Evolutionary conservation across 2,113 vertebrate species (phyloP), one percentile per base, ranked within the genome.

Genomic region (Anoplopoma fimbria): DNA sequence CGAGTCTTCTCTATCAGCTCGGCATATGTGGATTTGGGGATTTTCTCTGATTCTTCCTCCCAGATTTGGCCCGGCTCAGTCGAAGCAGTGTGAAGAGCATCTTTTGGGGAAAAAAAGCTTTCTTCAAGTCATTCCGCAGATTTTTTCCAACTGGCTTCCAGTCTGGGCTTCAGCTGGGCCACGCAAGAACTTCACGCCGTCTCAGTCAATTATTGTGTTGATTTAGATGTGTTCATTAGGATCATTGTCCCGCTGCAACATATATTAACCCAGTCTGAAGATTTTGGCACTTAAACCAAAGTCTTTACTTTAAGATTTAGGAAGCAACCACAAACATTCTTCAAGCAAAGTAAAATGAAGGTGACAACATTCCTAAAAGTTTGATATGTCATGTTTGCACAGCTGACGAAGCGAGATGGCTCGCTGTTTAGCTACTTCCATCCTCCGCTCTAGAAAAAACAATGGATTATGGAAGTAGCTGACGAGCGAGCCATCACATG

Each of bases 1-100:
- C 0, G n/a, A 79, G 69, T 79, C 69, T 34, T 78, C 76, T 84
- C 65, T 69, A 70, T 82, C 81, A 65, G 79, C 83, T 83, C 31
- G 0, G 69, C 72, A 38, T 63, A 31, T 82, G 79, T 69, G 86
- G 90, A 89, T 87, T 89, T 88, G 77, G 51, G 86, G 89, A 89
- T 91, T 91, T 88, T 72, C 79, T 83, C 84, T 47, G 85, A 86
- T 87, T 88, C 73, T 79, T 68, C 77, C 61, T 51, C 12, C 31
- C 88, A 83, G 88, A 81, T 83, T 75, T 82, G 81, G 33, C 77
- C 62, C 4, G 67, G 72, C 76, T 79, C 71, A 60, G 69, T 55
- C 2, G 68, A 74, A n/a, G 45, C 80, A 38, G 77, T 36, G 9
- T 25, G 65, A 83, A 70, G 75, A 84, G 79, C 69, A 69, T 81